Percentiles rank a stretch among this genome's conserved stretches.
phyloP scores from a whole-genome alignment of 1,140 invertebrate genomes.

The Chymomyza costata region DNA sequence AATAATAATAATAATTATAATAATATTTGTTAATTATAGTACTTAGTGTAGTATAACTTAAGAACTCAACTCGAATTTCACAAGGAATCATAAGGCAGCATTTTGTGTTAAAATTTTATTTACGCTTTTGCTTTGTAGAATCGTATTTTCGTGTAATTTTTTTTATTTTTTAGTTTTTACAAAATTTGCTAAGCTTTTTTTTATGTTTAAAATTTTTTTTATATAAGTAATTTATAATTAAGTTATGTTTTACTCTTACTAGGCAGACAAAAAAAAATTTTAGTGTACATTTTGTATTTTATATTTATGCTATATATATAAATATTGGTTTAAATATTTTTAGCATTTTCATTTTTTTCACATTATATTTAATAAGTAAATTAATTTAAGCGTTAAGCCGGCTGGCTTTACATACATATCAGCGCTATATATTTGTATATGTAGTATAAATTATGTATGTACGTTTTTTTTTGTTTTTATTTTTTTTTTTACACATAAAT shows the following conservation, averaged over 20 bases:
- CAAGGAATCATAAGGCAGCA: constrained; percentile 74
- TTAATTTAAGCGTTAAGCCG: constrained; percentile 47
- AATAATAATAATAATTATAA: constrained; percentile 29
- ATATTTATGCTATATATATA: constrained; percentile 16
- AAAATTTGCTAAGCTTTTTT: constrained; percentile 65
- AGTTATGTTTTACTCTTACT: constrained; percentile 42
- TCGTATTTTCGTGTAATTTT: background rate
- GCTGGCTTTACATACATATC: constrained; percentile 21
- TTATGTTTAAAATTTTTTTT: constrained; percentile 37
- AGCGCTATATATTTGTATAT: constrained; percentile 24
- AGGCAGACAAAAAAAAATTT: constrained; percentile 54
- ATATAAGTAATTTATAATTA: constrained; percentile 27
- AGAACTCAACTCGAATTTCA: constrained; percentile 53
- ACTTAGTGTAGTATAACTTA: constrained; percentile 25
- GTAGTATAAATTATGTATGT: constrained; percentile 33
- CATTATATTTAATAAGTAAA: constrained; percentile 42
- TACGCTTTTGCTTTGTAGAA: constrained; percentile 16
- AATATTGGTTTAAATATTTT: constrained; percentile 8
- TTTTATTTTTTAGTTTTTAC: constrained; percentile 39
- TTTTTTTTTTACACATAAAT: constrained; percentile 36
- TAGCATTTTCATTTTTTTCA: constrained; percentile 19
- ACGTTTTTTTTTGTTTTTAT: constrained; percentile 13
- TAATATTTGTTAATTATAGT: constrained; percentile 42
- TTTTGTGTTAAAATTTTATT: constrained; percentile 45
- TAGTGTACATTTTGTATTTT: constrained; percentile 8